Percentiles rank a stretch among this genome's conserved stretches.
phyloP scores from a whole-genome alignment of 1,140 invertebrate species.

The Diorhabda carinulata region DNA sequence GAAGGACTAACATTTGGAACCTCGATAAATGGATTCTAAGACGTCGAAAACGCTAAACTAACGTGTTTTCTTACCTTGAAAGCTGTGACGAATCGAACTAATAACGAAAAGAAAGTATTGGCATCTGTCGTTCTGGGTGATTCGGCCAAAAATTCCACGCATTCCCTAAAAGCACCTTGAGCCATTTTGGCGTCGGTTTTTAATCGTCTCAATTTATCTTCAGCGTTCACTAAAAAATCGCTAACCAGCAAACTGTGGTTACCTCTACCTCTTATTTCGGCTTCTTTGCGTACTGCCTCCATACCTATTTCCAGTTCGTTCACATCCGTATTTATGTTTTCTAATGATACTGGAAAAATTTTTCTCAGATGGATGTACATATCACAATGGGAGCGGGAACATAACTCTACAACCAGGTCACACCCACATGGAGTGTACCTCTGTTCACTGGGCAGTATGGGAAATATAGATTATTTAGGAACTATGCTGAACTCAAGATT shows the following conservation, averaged over 20 bases:
- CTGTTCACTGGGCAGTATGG: too few relatives aligned
- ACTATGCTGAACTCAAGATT: too few relatives aligned
- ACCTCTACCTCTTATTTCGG: slow-evolving; percentile 62
- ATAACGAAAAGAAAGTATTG: slow-evolving; percentile 89
- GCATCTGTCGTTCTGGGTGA: slow-evolving; percentile 85
- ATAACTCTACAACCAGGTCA: too few relatives aligned
- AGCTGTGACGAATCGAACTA: slow-evolving; percentile 87
- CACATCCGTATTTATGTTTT: slow-evolving; percentile 91
- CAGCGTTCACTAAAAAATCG: slow-evolving; percentile 85
- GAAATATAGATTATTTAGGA: too few relatives aligned
- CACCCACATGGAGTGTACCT: too few relatives aligned
- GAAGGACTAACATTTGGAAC: too few relatives aligned
- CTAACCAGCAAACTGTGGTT: slow-evolving; percentile 68
- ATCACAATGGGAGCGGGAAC: too few relatives aligned
- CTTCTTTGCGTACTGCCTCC: slow-evolving; percentile 86
- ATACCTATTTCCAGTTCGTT: slow-evolving; percentile 93
- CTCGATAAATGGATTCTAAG: too few relatives aligned
- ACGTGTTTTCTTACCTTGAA: slow-evolving; percentile 66
- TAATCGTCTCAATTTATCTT: slow-evolving; percentile 82
- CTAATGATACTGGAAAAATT: slow-evolving; percentile 73
- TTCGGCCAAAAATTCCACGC: slow-evolving; percentile 95
- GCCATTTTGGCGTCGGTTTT: slow-evolving; percentile 75
- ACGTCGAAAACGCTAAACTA: slow-evolving; percentile 14
- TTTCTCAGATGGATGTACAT: too few relatives aligned
- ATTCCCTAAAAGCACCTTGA: slow-evolving; percentile 84